Evolutionary conservation across 1,140 invertebrate genomes (phyloP).

Genomic region (Armadillidium nasatum): DNA sequence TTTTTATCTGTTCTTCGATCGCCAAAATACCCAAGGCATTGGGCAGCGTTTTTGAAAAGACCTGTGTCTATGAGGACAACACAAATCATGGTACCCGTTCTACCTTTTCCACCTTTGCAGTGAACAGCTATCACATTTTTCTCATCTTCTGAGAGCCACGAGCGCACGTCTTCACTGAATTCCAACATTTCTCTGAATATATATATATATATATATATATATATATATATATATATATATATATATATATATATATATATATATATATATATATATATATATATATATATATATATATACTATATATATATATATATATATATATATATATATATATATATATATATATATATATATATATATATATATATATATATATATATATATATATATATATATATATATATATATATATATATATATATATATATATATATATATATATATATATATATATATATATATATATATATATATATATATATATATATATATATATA

Average conservation of each 20-base stretch:
- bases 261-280: no score
- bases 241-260: no score
- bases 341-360: background rate
- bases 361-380: no score
- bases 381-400: conserved; percentile 27
- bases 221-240: no score
- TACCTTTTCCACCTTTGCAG: conserved; percentile 62
- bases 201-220: conserved; percentile 47
- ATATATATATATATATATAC: no score
- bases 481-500: no score
- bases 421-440: no score
- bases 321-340: background rate
- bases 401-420: no score
- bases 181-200: conserved; percentile 52
- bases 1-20: conserved; percentile 55
- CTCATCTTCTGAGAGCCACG: conserved; percentile 55
- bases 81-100: conserved; percentile 60
- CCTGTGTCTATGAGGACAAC: conserved; percentile 56
- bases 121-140: conserved; percentile 61
- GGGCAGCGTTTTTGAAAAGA: conserved; percentile 54
- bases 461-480: no score
- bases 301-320: background rate
- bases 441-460: no score
- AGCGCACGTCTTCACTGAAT: conserved; percentile 53
- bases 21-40: conserved; percentile 57